These are phyloP conservation scores for Brachyopa scutellaris DNA, from an alignment of 2,888 invertebrate genomes.

Conservation along the genomic window DNA sequence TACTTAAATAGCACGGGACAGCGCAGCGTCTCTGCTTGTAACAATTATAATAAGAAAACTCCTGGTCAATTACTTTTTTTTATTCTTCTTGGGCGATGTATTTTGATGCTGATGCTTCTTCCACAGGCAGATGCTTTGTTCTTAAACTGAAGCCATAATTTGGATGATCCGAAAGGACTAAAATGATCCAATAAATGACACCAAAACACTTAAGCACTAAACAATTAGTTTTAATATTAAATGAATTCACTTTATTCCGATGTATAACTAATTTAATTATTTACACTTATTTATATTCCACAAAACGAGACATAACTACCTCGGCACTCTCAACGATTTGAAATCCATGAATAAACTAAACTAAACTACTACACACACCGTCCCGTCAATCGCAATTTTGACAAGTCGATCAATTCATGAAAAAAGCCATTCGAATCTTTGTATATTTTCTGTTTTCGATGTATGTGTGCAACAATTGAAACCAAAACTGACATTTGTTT, in stretches of 20 bases:
- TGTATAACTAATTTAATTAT: no score
- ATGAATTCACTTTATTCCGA: no score
- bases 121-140: not conserved
- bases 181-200: no score
- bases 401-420: constrained; percentile 26
- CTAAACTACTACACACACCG: no score
- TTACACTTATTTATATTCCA: not conserved
- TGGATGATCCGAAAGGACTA: no score
- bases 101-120: not conserved
- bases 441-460: not conserved
- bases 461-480: constrained; percentile 10
- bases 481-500: not conserved
- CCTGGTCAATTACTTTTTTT: not conserved
- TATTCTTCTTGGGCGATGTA: not conserved
- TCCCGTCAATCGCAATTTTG: constrained; percentile 19
- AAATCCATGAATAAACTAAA: constrained; percentile 18
- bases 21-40: no score
- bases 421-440: not conserved
- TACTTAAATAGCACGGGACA: not conserved
- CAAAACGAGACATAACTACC: not conserved
- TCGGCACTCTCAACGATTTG: not conserved
- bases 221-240: no score
- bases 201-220: no score
- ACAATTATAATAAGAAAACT: not conserved
- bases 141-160: not conserved